These are phyloP conservation scores for Drosophila eohydei DNA, from an alignment of 2,888 invertebrate genomes.

Conservation along the genomic window DNA sequence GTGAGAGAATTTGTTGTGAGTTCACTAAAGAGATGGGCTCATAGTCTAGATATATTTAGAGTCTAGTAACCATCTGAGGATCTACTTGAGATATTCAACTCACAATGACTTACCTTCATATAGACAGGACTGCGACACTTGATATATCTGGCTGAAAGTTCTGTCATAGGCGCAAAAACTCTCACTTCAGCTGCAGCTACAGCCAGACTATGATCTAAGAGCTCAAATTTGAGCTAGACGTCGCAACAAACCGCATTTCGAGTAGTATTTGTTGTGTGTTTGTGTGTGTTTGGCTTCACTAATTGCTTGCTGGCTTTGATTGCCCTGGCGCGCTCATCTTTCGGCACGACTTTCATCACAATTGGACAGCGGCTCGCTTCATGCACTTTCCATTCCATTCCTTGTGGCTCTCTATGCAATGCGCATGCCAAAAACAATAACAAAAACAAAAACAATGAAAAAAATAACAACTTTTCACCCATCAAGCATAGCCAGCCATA, in stretches of 20 bases:
- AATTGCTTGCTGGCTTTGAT: constrained; percentile 45
- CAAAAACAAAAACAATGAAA: constrained; percentile 10
- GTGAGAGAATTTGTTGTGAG: no score
- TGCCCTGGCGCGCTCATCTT: constrained; percentile 45
- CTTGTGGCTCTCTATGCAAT: constrained; percentile 35
- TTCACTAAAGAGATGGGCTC: no score
- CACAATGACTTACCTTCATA: neutral
- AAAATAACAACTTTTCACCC: constrained; percentile 50
- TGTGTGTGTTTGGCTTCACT: constrained; percentile 20
- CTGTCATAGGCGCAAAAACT: neutral
- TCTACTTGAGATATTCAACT: neutral
- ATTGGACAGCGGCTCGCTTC: constrained; percentile 44
- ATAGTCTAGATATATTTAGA: neutral
- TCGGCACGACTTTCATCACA: constrained; percentile 55
- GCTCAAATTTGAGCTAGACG: neutral
- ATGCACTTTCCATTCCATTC: constrained; percentile 65
- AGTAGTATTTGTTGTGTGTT: constrained; percentile 12
- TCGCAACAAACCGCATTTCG: neutral
- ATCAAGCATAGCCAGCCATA: constrained; percentile 33
- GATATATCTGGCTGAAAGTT: neutral
- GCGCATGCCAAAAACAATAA: constrained; percentile 47
- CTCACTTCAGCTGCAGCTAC: neutral
- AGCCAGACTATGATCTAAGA: neutral
- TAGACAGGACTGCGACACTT: no score
- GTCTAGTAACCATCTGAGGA: neutral